Evolutionary conservation across 2,888 invertebrate genomes (phyloP).

Genomic region (Mystacides longicornis): DNA sequence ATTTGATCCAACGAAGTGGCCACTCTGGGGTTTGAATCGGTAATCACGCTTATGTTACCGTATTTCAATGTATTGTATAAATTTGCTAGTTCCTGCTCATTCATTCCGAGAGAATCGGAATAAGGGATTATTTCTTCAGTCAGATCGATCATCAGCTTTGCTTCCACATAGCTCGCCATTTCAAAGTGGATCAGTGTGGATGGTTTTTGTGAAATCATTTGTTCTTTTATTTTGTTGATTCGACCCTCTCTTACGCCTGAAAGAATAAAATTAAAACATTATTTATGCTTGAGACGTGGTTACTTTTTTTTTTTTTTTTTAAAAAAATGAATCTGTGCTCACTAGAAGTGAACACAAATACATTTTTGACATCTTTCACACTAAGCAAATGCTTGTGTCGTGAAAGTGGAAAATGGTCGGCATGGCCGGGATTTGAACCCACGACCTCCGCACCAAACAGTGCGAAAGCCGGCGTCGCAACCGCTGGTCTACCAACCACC

Average conservation of each 20-base stretch:
- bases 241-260: constrained; percentile 57
- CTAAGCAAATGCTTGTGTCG: no score
- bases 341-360: no score
- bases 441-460: no score
- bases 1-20: constrained; percentile 76
- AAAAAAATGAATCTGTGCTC: no score
- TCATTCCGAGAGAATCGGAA: constrained; percentile 80
- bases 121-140: constrained; percentile 61
- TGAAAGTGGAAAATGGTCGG: no score
- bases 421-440: no score
- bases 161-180: constrained; percentile 78
- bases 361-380: no score
- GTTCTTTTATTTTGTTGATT: constrained; percentile 55
- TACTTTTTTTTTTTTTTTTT: no score
- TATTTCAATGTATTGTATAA: constrained; percentile 60
- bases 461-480: no score
- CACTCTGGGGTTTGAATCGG: constrained; percentile 72
- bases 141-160: constrained; percentile 58
- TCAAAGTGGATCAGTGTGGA: constrained; percentile 72
- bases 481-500: no score
- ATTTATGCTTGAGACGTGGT: no score
- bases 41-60: constrained; percentile 64
- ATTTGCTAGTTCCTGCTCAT: constrained; percentile 80
- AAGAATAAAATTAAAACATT: constrained; percentile 29
- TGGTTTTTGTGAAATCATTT: constrained; percentile 53